These are phyloP conservation scores for Schizopygopsis malacanthus DNA, from an alignment of 2,797 vertebrate genomes.

Conservation along the genomic window DNA sequence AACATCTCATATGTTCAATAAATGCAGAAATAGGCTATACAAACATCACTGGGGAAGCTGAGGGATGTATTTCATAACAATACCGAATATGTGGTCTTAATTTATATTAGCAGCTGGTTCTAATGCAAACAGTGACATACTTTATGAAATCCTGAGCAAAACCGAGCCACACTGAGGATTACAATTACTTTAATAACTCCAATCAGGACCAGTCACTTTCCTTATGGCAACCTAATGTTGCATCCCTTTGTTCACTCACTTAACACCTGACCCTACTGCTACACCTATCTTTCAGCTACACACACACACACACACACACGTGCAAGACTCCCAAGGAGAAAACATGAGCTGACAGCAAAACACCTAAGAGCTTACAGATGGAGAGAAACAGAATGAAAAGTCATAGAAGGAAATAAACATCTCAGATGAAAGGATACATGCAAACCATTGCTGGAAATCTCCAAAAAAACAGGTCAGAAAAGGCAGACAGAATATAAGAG, in stretches of 20 bases:
- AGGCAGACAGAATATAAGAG: no score
- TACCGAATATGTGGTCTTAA: not conserved
- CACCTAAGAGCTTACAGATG: no score
- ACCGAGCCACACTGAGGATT: not conserved
- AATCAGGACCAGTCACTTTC: not conserved
- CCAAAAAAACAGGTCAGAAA: no score
- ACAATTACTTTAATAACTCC: not conserved
- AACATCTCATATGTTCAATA: not conserved
- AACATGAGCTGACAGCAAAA: no score
- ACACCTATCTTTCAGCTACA: no score
- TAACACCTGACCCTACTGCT: not conserved
- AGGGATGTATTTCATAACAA: not conserved
- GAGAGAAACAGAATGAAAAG: no score
- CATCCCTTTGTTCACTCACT: not conserved
- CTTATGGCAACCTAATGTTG: conserved; percentile 18
- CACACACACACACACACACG: no score
- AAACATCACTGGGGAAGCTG: not conserved
- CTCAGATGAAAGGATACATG: no score
- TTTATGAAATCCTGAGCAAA: conserved; percentile 5
- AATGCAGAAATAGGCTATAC: not conserved
- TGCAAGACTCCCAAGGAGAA: no score
- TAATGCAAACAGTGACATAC: not conserved
- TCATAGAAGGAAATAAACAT: no score
- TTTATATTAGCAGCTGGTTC: not conserved
- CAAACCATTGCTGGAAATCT: no score